Evolutionary conservation across 2,113 vertebrate genomes (phyloP), one percentile per base, ranked within the genome.

Genomic region (Tachysurus fulvidraco): DNA sequence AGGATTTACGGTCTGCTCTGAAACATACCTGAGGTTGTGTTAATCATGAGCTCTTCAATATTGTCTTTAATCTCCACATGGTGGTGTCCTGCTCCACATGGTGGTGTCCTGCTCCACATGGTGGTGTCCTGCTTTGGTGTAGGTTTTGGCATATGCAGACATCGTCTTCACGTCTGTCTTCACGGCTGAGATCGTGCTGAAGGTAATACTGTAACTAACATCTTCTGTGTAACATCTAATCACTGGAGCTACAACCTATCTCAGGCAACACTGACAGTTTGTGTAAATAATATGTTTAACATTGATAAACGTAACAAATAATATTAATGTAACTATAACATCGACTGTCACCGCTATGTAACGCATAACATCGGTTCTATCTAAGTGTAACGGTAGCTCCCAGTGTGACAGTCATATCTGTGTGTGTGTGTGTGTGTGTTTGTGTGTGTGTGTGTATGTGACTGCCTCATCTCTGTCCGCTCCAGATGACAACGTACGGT

Each of bases 401-500:
- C 9, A 30, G 6, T 30, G 52, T 80, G 11, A 78, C 52, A 64
- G 13, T 44, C 7, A 11, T 16, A 36, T 23, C 41, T 76, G 17
- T 36, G 36, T 36, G 36, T 36, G 36, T 36, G 36, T 36, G 36
- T 36, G 36, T 36, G 36, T 50, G 46, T 50, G 46, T 50, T 2
- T 50, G 8, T 50, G 46, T 50, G 46, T 50, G 46, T 50, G 46
- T 59, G 6, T 81, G 11, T 54, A 44, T 17, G 30, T 30, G 41
- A 41, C 44, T 59, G 23, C 11, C 41, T 28, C 36, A 23, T 55
- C 2, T 67, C 50, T 44, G 17, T 90, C 0, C 52, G 0, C 86
- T 89, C 23, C 90, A 99, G 97, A 98, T 99, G 97, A 98, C 97
- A 0, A 93, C 96, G n/a, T 99, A 97, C 0, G 97, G 97, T 0